phyloP scores from a whole-genome alignment of 2,797 vertebrate genomes.

The Sus cebifrons region DNA sequence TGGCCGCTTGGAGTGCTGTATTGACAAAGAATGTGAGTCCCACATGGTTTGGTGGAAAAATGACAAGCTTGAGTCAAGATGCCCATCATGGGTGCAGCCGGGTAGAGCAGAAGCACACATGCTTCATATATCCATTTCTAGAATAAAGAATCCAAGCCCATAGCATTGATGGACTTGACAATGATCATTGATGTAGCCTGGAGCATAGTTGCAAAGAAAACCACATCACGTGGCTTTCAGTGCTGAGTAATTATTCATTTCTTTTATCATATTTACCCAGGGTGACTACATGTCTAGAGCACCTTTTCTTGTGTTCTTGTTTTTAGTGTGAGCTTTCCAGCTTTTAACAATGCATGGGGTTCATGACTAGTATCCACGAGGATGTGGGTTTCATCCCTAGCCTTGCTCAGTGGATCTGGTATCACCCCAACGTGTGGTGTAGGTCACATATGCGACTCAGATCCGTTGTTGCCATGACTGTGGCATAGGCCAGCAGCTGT shows the following conservation, averaged over 20 bases:
- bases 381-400: too few species aligned
- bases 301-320: neutral
- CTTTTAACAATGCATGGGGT: neutral
- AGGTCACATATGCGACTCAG: too few species aligned
- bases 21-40: constrained; percentile 16
- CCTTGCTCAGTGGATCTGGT: too few species aligned
- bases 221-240: rapidly evolving
- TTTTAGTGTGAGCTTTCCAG: neutral
- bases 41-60: neutral
- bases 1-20: neutral
- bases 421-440: too few species aligned
- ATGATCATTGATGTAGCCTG: neutral
- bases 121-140: neutral
- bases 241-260: neutral
- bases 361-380: too few species aligned
- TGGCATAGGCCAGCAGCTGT: too few species aligned
- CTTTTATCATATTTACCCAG: neutral
- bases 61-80: neutral
- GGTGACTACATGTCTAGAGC: neutral
- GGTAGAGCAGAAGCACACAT: neutral
- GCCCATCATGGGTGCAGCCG: neutral
- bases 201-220: neutral
- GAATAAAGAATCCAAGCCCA: neutral
- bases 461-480: too few species aligned
- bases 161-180: neutral